These are phyloP conservation scores for Phainopepla nitens DNA, from an alignment of 2,113 vertebrate genomes.

Conservation along the genomic window DNA sequence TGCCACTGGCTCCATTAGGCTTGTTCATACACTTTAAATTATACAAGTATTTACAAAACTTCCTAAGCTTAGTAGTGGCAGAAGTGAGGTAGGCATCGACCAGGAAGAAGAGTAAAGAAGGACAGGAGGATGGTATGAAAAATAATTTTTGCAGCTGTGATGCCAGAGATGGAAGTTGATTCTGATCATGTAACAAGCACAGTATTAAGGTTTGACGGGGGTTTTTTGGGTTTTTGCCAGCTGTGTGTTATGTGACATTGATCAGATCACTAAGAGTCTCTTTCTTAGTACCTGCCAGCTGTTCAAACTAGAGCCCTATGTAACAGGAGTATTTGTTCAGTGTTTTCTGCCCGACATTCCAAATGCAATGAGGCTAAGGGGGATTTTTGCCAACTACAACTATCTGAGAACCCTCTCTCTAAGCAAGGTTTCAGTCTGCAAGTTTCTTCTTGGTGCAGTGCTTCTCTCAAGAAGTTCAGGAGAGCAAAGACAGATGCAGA, in stretches of 20 bases:
- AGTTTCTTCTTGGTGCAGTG: not conserved
- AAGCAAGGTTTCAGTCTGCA: not conserved
- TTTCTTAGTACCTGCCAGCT: not conserved
- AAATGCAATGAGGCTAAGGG: not conserved
- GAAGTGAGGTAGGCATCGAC: not conserved
- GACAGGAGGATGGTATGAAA: not conserved
- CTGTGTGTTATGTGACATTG: not conserved
- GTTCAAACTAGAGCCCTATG: not conserved
- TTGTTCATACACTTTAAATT: not conserved
- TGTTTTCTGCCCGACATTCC: not conserved
- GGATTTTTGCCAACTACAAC: not conserved
- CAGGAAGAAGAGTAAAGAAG: not conserved
- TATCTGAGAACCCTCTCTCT: not conserved
- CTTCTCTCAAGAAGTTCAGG: not conserved
- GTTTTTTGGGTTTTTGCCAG: fast-evolving
- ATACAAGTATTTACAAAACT: not conserved
- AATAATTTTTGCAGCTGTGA: not conserved
- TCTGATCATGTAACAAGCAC: not conserved
- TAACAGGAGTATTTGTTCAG: not conserved
- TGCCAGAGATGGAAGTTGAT: not conserved
- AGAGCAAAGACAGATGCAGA: not conserved
- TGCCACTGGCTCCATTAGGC: not conserved
- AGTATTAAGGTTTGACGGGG: not conserved
- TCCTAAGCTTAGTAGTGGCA: not conserved
- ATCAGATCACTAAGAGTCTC: not conserved